phyloP scores from a whole-genome alignment of 1,140 invertebrate species.

The Alviniconcha marisindica region DNA sequence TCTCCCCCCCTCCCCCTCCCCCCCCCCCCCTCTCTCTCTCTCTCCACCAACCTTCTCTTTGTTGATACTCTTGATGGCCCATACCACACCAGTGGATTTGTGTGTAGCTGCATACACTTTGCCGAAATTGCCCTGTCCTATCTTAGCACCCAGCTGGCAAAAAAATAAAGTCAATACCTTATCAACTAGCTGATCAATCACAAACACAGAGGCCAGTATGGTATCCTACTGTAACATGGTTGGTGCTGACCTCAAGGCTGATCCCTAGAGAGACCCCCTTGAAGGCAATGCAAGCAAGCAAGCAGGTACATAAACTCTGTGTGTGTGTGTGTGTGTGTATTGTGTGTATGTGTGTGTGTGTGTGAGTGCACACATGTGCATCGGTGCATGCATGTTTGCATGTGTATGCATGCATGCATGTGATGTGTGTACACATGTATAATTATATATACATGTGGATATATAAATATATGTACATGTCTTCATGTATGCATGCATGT shows the following conservation, averaged over 20 bases:
- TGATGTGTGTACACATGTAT: neutral
- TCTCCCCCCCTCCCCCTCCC: neutral
- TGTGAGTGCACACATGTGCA: neutral
- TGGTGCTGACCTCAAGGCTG: no score
- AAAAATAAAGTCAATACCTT: no score
- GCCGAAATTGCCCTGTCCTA: conserved; percentile 79
- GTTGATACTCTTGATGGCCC: conserved; percentile 79
- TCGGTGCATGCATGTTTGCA: neutral
- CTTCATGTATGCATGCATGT: neutral
- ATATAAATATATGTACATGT: neutral
- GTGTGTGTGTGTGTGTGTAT: neutral
- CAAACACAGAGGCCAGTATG: no score
- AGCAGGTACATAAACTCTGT: no score
- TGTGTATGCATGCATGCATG: neutral
- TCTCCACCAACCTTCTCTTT: conserved; percentile 75
- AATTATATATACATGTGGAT: no score
- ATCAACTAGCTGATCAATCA: neutral
- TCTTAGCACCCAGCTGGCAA: conserved; percentile 59
- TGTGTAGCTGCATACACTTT: conserved; percentile 77
- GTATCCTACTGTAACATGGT: neutral
- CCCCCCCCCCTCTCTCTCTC: neutral
- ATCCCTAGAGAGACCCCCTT: no score
- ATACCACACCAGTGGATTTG: conserved; percentile 70
- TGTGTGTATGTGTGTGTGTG: neutral
- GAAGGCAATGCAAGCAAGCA: no score